Base-by-base conservation (phyloP, 2,113 vertebrate species). In the Cyprinodon tularosa region DNA sequence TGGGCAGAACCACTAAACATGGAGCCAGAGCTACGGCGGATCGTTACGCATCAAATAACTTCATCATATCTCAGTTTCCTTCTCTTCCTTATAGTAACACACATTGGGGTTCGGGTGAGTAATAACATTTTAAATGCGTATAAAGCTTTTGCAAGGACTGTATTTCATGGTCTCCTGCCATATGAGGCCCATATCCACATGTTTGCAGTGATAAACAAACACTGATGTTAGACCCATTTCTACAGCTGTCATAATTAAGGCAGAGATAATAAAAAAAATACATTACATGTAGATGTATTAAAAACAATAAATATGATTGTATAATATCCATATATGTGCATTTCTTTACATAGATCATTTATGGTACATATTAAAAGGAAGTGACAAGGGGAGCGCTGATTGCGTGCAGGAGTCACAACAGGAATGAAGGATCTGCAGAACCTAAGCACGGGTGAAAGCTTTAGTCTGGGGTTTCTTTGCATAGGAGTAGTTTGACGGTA, bases 291-390 rank as follows among this genome's bases (percentile, higher is more conserved):
- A 81, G 64, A 81, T 67, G 70, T 68, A 29, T 77, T 84, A 81
- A 72, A 83, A 86, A 88, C 68, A 92, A 92, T 92, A 92, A 92
- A 92, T 92, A 93, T 85, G 88, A 90, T 84, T 88, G 85, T 88
- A 85, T 86, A 86, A 65, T 76, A 82, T 88, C 68, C 67, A 86
- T 92, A 85, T 89, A 87, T 89, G 70, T 79, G 65, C 74, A 71
- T 88, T 87, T 91, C 80, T 91, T 82, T 90, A 91, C 85, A 93
- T 86, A 90, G 73, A 86, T 89, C 38, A 84, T 89, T 83, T 80
- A 82, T 68, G 86, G 74, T 84, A 86, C 82, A 89, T 78, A 87
- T 87, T 62, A 68, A 77, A 88, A 80, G 77, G 79, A 75, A 78
- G 82, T 80, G 76, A 3, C 2, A 81, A 75, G 12, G 72, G 61